Evolutionary conservation across 2,797 vertebrate genomes (phyloP).

Genomic region (Myotis myotis): DNA sequence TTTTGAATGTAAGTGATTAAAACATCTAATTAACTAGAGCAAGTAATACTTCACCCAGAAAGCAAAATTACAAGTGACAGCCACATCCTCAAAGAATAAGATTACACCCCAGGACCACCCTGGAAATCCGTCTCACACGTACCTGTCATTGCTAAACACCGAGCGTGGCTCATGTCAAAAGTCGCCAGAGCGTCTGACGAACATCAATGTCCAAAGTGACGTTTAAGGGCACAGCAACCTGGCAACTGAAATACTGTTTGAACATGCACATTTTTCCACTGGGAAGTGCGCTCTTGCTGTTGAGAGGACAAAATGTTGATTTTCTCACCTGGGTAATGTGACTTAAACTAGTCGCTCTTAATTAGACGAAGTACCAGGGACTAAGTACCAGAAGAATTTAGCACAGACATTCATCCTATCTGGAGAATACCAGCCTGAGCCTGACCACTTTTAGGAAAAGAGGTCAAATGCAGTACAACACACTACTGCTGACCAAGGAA

Average conservation of each 20-base stretch:
- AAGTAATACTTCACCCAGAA: conserved; percentile 31
- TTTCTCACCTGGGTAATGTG: conserved; percentile 10
- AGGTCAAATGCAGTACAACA: conserved; percentile 21
- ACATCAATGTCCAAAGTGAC: neutral
- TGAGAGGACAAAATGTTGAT: neutral
- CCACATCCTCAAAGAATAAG: conserved; percentile 37
- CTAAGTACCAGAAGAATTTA: conserved; percentile 27
- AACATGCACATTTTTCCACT: neutral
- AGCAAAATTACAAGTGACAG: conserved; percentile 55
- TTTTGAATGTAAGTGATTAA: conserved; percentile 47
- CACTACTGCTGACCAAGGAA: neutral
- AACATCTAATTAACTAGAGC: conserved; percentile 47
- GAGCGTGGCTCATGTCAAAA: conserved; percentile 20
- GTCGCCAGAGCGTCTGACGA: conserved; percentile 17
- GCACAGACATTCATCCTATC: neutral
- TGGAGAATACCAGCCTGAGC: neutral
- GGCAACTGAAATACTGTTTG: neutral
- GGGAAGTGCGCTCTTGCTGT: neutral
- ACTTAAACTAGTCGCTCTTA: conserved; percentile 16
- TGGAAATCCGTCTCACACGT: conserved; percentile 40
- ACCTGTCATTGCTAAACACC: neutral
- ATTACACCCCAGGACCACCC: neutral
- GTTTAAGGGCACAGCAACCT: conserved; percentile 19
- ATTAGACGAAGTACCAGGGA: neutral
- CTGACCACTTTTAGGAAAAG: neutral